Conservation (phyloP, 2,888 invertebrate species). For the Aporophyla lueneburgensis region DNA sequence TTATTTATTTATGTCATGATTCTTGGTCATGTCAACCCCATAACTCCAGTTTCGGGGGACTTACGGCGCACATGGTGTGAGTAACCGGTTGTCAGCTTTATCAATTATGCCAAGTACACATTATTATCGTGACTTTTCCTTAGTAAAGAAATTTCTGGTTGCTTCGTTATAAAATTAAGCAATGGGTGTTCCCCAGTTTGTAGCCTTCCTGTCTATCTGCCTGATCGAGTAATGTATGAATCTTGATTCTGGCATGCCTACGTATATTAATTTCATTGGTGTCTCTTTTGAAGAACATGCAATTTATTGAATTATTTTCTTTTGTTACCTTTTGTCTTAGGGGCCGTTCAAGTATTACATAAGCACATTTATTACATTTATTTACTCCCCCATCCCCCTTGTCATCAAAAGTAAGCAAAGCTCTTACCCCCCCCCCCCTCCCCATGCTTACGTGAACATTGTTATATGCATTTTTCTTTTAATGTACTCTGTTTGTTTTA, state of each 20-base stretch:
- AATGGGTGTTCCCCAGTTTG: constrained; percentile 4
- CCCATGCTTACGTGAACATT: too few relatives aligned
- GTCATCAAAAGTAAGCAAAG: too few relatives aligned
- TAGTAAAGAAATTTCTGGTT: constrained; percentile 2
- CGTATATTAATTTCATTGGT: too few relatives aligned
- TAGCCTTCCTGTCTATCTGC: constrained; percentile 18
- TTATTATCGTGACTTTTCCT: constrained; percentile 9
- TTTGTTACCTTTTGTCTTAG: background rate
- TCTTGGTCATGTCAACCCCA: constrained; percentile 18
- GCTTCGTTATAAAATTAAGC: constrained; percentile 19
- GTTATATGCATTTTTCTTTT: too few relatives aligned
- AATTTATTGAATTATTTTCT: background rate
- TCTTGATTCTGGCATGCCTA: background rate
- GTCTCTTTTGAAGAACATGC: background rate
- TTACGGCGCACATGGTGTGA: constrained; percentile 14
- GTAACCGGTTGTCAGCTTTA: constrained; percentile 42
- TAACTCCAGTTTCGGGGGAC: constrained; percentile 6
- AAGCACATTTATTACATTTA: too few relatives aligned
- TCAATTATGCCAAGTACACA: constrained; percentile 20
- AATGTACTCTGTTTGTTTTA: too few relatives aligned
- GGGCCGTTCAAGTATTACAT: too few relatives aligned
- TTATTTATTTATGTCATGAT: background rate
- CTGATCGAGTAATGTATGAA: background rate
- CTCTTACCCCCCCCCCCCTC: too few relatives aligned
- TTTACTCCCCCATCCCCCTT: too few relatives aligned